These are phyloP conservation scores for Cataglyphis cursor DNA, from an alignment of 2,888 invertebrate species.

Conservation along the genomic window DNA sequence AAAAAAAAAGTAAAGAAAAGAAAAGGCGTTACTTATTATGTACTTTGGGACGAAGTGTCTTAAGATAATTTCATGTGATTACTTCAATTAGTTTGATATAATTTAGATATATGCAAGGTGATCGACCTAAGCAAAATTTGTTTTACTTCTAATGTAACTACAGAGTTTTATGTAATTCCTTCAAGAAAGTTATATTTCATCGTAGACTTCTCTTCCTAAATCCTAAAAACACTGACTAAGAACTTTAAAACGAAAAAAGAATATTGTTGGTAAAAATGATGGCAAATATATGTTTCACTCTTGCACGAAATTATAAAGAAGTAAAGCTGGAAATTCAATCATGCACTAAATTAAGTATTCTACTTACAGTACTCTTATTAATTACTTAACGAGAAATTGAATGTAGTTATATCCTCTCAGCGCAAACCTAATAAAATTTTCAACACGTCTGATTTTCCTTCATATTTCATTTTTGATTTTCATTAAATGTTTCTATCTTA, in stretches of 20 bases:
- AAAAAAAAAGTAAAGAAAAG: neutral
- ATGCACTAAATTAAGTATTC: neutral
- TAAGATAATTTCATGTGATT: constrained; percentile 28
- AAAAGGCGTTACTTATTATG: constrained; percentile 16
- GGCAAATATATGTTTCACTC: neutral
- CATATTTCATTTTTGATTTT: neutral
- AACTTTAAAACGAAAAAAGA: neutral
- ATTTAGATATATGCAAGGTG: neutral
- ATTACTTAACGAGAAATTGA: neutral
- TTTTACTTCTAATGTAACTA: constrained; percentile 1
- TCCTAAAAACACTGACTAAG: neutral
- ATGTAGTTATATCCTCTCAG: neutral
- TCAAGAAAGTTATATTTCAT: neutral
- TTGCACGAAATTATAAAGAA: neutral
- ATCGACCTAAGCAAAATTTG: neutral
- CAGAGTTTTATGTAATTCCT: neutral
- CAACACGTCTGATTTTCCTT: neutral
- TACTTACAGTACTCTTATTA: neutral
- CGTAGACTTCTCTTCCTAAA: neutral
- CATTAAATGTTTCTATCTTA: neutral
- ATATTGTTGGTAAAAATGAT: neutral
- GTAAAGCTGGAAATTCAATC: neutral
- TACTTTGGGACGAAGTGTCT: neutral
- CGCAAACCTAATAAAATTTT: neutral
- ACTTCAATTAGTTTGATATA: constrained; percentile 16